Percentiles rank a stretch among this genome's conserved stretches.
Evolutionary conservation across 1,140 invertebrate species (phyloP).

Genomic region (Drosophila paulistorum): DNA sequence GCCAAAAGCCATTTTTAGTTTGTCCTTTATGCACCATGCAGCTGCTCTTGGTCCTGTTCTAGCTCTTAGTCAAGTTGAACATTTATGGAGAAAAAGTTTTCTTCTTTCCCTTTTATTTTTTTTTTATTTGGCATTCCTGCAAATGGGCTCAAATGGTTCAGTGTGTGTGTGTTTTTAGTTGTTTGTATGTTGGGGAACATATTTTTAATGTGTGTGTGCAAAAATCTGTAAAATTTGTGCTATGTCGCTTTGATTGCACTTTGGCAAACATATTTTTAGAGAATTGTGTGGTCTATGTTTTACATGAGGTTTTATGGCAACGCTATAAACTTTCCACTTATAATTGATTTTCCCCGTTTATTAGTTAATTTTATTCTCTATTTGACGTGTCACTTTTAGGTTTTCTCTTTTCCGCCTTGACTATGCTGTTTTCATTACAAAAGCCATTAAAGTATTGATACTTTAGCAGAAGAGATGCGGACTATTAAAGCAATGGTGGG

Average conservation of each 20-base stretch:
- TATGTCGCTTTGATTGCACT: conserved; percentile 71
- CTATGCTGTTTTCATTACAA: conserved; percentile 4
- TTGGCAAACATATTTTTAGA: conserved; percentile 53
- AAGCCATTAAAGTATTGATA: conserved; percentile 58
- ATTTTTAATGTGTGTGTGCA: conserved; percentile 69
- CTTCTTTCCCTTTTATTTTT: conserved; percentile 30
- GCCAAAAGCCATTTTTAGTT: conserved; percentile 35
- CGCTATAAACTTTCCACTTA: conserved; percentile 4
- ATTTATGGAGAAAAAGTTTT: conserved; percentile 13
- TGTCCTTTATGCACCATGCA: conserved; percentile 26
- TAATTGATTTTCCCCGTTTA: not conserved
- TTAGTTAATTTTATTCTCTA: conserved; percentile 1
- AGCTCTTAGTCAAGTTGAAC: conserved; percentile 13
- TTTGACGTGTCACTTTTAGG: conserved; percentile 1
- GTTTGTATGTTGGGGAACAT: conserved; percentile 44
- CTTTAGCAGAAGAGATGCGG: conserved; percentile 22
- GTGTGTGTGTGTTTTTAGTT: conserved; percentile 12
- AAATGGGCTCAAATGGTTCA: conserved; percentile 49
- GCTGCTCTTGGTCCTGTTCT: conserved; percentile 26
- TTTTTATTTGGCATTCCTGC: conserved; percentile 56
- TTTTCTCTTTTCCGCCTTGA: conserved; percentile 8
- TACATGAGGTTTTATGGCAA: conserved; percentile 23
- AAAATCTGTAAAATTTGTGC: conserved; percentile 73
- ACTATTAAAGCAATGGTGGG: no score
- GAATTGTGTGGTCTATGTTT: conserved; percentile 30